These are phyloP conservation scores for Melangyna quadrimaculata DNA, from an alignment of 2,888 invertebrate species.

Conservation along the genomic window DNA sequence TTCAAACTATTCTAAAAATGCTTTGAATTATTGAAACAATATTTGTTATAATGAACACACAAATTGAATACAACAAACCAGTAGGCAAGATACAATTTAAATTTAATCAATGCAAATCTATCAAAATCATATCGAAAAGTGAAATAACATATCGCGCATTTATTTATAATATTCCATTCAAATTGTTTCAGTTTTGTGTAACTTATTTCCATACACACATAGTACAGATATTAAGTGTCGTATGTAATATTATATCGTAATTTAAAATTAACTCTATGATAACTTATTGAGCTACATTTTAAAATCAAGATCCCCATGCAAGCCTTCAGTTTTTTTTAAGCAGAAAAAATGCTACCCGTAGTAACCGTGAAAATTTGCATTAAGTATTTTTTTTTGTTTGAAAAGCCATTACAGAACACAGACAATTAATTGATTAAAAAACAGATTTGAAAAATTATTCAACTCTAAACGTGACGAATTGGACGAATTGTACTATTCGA, in stretches of 20 bases:
- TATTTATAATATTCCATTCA: not conserved
- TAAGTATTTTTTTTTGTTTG: constrained; percentile 19
- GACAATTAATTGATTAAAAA: constrained; percentile 44
- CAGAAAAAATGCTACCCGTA: not conserved
- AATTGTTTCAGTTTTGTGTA: not conserved
- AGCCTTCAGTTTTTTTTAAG: not conserved
- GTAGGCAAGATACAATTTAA: not conserved
- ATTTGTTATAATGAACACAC: not conserved
- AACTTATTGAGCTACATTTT: not conserved
- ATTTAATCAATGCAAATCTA: constrained; percentile 8
- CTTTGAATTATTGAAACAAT: not conserved
- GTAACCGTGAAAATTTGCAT: constrained; percentile 15
- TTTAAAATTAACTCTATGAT: not conserved
- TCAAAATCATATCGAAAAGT: not conserved
- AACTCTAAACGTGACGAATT: constrained; percentile 54
- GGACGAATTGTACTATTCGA: constrained; percentile 20
- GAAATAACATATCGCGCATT: not conserved
- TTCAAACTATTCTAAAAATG: too few relatives aligned
- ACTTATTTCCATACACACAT: not conserved
- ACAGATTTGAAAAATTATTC: constrained; percentile 44
- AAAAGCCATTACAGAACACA: constrained; percentile 41
- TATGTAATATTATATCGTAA: not conserved
- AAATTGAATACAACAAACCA: not conserved
- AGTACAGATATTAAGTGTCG: not conserved
- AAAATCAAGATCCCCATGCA: not conserved